A percentile compares a stretch with the other conserved stretches of the same genome.
These are phyloP conservation scores for Neolamprologus hecqui DNA, from an alignment of 2,113 vertebrate genomes.

Conservation along the genomic window DNA sequence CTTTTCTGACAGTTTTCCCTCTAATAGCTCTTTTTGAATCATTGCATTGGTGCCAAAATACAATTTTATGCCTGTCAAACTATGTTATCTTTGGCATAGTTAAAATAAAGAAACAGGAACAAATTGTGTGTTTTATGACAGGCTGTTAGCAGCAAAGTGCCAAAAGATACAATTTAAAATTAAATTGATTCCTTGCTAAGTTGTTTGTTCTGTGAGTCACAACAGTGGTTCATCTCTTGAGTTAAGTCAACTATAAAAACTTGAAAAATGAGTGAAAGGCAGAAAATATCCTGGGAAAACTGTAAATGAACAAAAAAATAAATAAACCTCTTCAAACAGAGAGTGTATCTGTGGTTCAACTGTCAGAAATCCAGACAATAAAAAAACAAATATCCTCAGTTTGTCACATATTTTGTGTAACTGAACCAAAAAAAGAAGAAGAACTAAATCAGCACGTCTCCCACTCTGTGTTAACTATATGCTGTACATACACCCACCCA, in stretches of 20 bases:
- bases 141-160: neutral
- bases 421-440: neutral
- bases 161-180: neutral
- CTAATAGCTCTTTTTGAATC: neutral
- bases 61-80: neutral
- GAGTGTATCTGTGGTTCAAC: neutral
- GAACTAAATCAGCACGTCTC: neutral
- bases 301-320: neutral
- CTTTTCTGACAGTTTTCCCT: accelerated
- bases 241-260: neutral
- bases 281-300: neutral
- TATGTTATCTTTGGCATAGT: neutral
- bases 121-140: neutral
- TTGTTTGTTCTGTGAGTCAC: neutral
- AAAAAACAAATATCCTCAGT: neutral
- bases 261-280: neutral
- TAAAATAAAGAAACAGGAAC: neutral
- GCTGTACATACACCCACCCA: neutral
- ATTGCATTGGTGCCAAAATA: neutral
- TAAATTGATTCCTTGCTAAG: neutral
- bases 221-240: accelerated
- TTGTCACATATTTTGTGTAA: neutral
- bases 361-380: neutral
- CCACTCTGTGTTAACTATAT: neutral
- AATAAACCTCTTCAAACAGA: neutral